Evolutionary conservation across 2,113 vertebrate genomes (phyloP).

Genomic region (Poeciliopsis retropinna): DNA sequence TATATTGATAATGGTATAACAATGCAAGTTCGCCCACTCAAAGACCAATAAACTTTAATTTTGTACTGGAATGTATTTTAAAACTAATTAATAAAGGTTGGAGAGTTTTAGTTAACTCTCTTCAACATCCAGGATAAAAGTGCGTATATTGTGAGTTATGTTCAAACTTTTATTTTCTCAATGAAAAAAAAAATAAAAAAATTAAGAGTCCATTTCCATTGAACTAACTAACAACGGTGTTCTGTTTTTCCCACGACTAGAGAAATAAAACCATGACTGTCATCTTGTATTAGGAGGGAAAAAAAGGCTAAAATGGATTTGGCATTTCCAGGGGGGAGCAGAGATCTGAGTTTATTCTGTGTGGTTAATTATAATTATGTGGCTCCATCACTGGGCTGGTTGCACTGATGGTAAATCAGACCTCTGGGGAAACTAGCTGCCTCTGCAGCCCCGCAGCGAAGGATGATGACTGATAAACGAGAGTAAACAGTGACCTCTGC

Average conservation of each 20-base stretch:
- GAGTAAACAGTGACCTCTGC: slow-evolving; percentile 81
- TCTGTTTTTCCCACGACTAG: background rate
- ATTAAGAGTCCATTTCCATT: background rate
- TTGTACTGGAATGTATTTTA: too few relatives aligned
- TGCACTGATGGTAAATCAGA: slow-evolving; percentile 12
- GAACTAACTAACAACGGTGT: background rate
- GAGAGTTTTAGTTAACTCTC: too few relatives aligned
- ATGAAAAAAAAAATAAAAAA: background rate
- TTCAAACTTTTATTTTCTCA: background rate
- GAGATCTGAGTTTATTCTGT: background rate
- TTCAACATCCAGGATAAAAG: background rate
- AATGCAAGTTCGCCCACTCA: too few relatives aligned
- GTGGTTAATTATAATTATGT: slow-evolving; percentile 4
- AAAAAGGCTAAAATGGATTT: background rate
- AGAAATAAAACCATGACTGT: background rate
- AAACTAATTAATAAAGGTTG: too few relatives aligned
- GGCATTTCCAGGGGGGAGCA: background rate
- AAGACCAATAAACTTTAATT: too few relatives aligned
- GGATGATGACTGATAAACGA: slow-evolving; percentile 78
- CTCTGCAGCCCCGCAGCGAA: slow-evolving; percentile 56
- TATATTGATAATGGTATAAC: too few relatives aligned
- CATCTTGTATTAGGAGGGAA: background rate
- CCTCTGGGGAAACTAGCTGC: slow-evolving; percentile 16
- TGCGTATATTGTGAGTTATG: background rate
- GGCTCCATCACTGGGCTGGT: background rate